Percentiles rank a stretch among this genome's conserved stretches.
phyloP scores from a whole-genome alignment of 92 coral and sea anemone genomes.

The Pocillopora meandrina region DNA sequence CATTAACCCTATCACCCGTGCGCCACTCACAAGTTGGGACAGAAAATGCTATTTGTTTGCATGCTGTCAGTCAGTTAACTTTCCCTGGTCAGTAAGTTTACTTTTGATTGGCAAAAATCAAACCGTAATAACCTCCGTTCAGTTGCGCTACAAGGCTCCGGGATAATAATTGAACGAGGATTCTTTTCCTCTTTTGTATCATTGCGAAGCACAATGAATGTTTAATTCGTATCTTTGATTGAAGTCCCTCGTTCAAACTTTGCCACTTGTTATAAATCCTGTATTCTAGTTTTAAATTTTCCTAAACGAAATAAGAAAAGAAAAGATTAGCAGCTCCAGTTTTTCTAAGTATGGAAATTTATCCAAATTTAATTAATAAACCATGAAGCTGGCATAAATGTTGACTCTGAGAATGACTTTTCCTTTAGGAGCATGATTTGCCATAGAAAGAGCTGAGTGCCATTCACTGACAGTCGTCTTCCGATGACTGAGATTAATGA shows the following conservation, averaged over 20 bases:
- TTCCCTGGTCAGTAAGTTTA: not conserved
- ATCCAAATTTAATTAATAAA: too few species aligned
- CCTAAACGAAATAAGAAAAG: too few species aligned
- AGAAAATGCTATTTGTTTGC: not conserved
- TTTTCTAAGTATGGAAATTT: too few species aligned
- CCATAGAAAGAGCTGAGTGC: not conserved
- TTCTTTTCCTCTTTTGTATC: too few species aligned
- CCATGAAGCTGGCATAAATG: not conserved
- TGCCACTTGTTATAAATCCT: too few species aligned
- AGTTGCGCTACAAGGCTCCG: not conserved
- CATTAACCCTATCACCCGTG: not conserved
- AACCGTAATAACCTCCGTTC: not conserved
- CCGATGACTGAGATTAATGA: slow-evolving; percentile 35
- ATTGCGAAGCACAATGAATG: too few species aligned
- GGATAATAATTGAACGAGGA: too few species aligned
- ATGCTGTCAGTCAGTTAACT: not conserved
- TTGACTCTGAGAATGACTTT: not conserved
- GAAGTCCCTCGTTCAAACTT: too few species aligned
- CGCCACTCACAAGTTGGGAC: not conserved
- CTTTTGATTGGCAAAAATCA: slow-evolving; percentile 5
- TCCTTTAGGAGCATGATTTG: slow-evolving; percentile 2
- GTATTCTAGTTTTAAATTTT: too few species aligned
- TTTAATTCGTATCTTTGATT: too few species aligned
- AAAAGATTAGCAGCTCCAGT: too few species aligned
- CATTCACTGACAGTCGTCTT: slow-evolving; percentile 20